Conservation (phyloP, 2,113 vertebrate species). For the Periophthalmus modestus region DNA sequence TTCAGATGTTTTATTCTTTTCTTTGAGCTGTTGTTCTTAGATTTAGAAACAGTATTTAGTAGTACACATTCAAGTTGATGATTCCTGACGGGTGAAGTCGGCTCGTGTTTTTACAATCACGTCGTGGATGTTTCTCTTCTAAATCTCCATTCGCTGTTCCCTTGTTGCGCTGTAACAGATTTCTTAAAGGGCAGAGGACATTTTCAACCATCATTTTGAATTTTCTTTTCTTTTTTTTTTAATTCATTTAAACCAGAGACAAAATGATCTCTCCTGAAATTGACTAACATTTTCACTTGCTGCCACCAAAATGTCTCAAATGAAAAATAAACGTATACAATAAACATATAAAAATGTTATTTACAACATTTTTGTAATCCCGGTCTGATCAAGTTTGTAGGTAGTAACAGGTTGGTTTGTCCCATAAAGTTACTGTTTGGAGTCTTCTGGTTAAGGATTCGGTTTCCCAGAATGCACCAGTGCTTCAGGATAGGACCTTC, state of each 20-base stretch:
- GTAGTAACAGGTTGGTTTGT: constrained; percentile 7
- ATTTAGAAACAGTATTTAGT: too few relatives aligned
- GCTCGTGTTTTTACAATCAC: neutral
- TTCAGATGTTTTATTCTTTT: too few relatives aligned
- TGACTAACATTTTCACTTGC: constrained; percentile 53
- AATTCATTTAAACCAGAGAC: too few relatives aligned
- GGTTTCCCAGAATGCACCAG: constrained; percentile 11
- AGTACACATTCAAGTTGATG: neutral
- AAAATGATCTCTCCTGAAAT: too few relatives aligned
- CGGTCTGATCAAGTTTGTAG: constrained; percentile 20
- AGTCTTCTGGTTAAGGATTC: neutral
- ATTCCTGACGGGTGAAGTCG: neutral
- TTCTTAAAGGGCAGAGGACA: constrained; percentile 36
- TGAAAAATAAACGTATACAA: too few relatives aligned
- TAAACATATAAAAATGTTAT: constrained; percentile 90
- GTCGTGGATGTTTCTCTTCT: neutral
- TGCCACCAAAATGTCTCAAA: constrained; percentile 70
- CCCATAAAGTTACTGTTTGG: neutral
- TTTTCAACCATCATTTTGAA: too few relatives aligned
- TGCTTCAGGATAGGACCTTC: constrained; percentile 3
- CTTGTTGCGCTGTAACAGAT: constrained; percentile 15
- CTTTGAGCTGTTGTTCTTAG: too few relatives aligned
- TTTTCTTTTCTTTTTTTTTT: too few relatives aligned
- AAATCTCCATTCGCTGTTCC: neutral
- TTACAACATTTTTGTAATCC: constrained; percentile 70